Evolutionary conservation across 2,797 vertebrate species (phyloP), one percentile per base, ranked within the genome.

Genomic region (Crocodylus rhombifer): DNA sequence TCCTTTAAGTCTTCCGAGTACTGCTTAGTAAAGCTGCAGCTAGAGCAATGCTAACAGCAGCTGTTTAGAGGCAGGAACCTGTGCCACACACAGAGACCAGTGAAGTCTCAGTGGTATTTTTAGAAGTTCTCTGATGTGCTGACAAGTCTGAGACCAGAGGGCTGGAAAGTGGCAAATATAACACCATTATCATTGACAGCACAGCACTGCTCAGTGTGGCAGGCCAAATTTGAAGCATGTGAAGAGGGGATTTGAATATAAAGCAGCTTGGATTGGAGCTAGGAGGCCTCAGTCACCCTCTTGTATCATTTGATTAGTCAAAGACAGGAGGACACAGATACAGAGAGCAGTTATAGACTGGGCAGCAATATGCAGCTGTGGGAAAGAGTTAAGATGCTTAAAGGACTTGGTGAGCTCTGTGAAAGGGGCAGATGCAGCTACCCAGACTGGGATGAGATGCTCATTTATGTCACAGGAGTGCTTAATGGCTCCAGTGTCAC

Each of bases 71-170:
- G 51, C 85, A 42, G n/a, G 69, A 58, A 42, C 36, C 16, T 57
- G 77, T 75, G 28, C 60, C 75, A 28, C 33, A 28, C 60, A 84
- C 21, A 63, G 58, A 75, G 9, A 20, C 30, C 16, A 42, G 74
- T n/a, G 60, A 73, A 74, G 30, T n/a, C 28, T 18, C 57, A 87
- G 14, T 56, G 61, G 58, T 87, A 87, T 87, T 80, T 87, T 80
- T 80, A 80, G 77, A 21, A 15, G n/a, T 14, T 55, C 74, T 55
- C 58, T 73, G 28, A 28, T 57, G 65, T 64, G 28, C 67, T 74
- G 77, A 55, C 51, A 87, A 80, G 55, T 55, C 56, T 64, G 69
- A 74, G 64, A 63, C 60, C 25, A 57, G 60, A 28, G 42, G 67
- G 57, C n/a, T 74, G 63, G 28, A 75, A 17, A 84, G 77, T 1